Evolutionary conservation across 2,888 invertebrate genomes (phyloP), one percentile per base, ranked within the genome.

Genomic region (Hedya salicella): DNA sequence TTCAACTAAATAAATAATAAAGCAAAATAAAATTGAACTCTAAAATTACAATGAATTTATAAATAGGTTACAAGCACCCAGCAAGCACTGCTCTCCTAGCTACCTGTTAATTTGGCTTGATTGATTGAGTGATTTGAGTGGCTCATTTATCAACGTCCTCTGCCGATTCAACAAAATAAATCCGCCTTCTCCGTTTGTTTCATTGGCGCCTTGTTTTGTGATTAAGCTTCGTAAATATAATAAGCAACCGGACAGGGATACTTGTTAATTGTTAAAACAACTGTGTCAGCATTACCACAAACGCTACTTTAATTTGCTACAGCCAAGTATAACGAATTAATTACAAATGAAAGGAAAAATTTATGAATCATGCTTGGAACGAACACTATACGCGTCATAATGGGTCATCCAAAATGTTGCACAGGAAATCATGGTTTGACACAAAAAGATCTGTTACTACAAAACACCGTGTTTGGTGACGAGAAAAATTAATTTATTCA

Each of bases 101-200:
- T 59, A 64, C 56, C 50, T 57, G 63, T 57, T 64, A 64, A 64
- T 42, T 57, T 42, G 40, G 49, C 57, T 50, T 57, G 56, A 57
- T 57, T 57, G 57, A 64, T 64, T 64, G 63, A 64, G 50, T 21
- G 57, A n/a, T 49, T 64, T 64, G 63, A 64, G 50, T 21, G 57
- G 14, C 49, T 32, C 63, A 64, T 85, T 79, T 77, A 81, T 84
- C 84, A 85, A 80, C 75, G 82, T 83, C 83, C 77, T 80, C 78
- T 78, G 77, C 81, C 76, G 79, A 77, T 77, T 80, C 77, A 71
- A 74, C 76, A 74, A 78, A 82, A 53, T 44, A 64, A 57, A 39
- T 59, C 54, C 63, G 52, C 52, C 46, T 54, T 53, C 62, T 61
- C 62, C 52, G 62, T 39, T 66, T 63, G 66, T 69, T 72, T 66